Conservation (phyloP, 2,888 invertebrate species). For the Aphodius granarius region DNA sequence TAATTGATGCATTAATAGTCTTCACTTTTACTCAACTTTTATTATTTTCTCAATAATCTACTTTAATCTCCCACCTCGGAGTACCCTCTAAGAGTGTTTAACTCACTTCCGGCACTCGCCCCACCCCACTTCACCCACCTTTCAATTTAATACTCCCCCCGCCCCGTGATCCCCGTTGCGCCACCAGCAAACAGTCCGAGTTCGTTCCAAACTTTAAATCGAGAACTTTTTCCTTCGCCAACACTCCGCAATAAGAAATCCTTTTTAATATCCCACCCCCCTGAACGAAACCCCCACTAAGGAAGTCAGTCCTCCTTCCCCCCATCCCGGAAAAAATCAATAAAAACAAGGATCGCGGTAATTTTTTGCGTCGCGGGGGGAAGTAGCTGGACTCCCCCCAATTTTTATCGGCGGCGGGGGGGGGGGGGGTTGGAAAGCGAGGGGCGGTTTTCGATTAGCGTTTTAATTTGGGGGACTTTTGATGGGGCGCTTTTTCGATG, state of each 20-base stretch:
- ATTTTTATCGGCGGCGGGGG: slow-evolving; percentile 11
- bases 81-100: not conserved
- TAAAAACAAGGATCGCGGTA: slow-evolving; percentile 36
- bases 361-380: slow-evolving; percentile 29
- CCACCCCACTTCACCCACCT: not conserved
- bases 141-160: not conserved
- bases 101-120: not conserved
- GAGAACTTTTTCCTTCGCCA: not conserved
- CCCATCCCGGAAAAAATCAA: slow-evolving; percentile 29
- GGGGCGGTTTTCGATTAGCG: not conserved
- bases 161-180: not conserved
- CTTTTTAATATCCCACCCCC: slow-evolving; percentile 14
- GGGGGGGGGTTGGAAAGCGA: not conserved
- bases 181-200: not conserved
- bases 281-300: not conserved
- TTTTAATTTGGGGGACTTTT: slow-evolving; percentile 9
- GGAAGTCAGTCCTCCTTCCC: not conserved
- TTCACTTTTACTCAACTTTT: not conserved
- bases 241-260: slow-evolving; percentile 14
- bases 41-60: not conserved
- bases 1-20: not conserved
- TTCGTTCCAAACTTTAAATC: not conserved
- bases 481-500: slow-evolving; percentile 1
- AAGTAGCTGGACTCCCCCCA: not conserved
- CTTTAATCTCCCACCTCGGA: not conserved